These are phyloP conservation scores for Chelon auratus DNA, from an alignment of 2,797 vertebrate genomes.

Conservation along the genomic window DNA sequence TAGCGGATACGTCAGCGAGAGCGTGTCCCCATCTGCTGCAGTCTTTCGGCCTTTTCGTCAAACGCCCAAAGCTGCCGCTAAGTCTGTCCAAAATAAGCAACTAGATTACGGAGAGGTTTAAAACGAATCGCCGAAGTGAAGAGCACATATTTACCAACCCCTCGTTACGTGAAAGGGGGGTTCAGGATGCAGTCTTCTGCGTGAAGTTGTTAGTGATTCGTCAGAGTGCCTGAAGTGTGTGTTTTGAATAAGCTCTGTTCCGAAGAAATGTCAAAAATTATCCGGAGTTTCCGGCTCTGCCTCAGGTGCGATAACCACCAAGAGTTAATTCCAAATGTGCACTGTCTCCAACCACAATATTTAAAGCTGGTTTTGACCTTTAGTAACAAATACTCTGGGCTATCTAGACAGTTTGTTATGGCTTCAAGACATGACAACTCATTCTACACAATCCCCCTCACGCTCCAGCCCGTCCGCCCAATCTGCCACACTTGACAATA, in stretches of 20 bases:
- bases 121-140: constrained; percentile 1
- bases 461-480: constrained; percentile 14
- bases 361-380: constrained; percentile 52
- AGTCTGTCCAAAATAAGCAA: constrained; percentile 18
- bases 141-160: not conserved
- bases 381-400: constrained; percentile 9
- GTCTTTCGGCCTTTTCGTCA: constrained; percentile 56
- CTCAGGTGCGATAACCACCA: not conserved
- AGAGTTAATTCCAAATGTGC: constrained; percentile 17
- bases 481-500: constrained; percentile 14
- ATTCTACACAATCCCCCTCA: constrained; percentile 20
- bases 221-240: not conserved
- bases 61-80: constrained; percentile 22
- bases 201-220: not conserved
- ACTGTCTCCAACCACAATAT: constrained; percentile 7
- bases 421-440: constrained; percentile 19
- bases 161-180: not conserved
- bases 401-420: constrained; percentile 13
- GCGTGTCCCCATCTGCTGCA: constrained; percentile 56
- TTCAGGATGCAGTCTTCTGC: not conserved
- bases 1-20: constrained; percentile 38
- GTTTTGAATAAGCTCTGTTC: constrained; percentile 1
- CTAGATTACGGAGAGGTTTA: not conserved
- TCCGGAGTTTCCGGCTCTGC: constrained; percentile 19
- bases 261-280: constrained; percentile 22